phyloP scores from a whole-genome alignment of 2,888 invertebrate species.

The Oegoconia quadripuncta region DNA sequence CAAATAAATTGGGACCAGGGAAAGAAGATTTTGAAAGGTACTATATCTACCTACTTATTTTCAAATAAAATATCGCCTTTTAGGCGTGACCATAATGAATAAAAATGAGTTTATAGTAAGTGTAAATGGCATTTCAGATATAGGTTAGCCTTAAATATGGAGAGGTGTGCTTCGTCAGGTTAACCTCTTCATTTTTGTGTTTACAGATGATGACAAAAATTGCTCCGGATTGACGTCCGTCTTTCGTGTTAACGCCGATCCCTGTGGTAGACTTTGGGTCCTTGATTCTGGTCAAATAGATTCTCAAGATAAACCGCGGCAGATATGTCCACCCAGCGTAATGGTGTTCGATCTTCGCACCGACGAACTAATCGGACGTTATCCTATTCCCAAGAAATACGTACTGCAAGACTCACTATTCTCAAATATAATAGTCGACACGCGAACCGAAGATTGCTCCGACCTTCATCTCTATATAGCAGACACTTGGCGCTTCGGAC shows the following conservation, averaged over 20 bases:
- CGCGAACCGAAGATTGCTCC: slow-evolving; percentile 78
- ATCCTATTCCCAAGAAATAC: slow-evolving; percentile 81
- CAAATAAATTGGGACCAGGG: too few species aligned
- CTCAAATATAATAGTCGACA: slow-evolving; percentile 83
- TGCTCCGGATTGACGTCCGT: slow-evolving; percentile 87
- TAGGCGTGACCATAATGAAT: too few species aligned
- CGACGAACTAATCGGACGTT: slow-evolving; percentile 80
- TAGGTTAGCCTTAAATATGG: too few species aligned
- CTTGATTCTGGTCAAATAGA: slow-evolving; percentile 89
- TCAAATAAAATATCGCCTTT: too few species aligned
- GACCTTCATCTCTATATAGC: slow-evolving; percentile 83
- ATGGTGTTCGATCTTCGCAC: slow-evolving; percentile 85
- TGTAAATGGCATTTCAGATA: too few species aligned
- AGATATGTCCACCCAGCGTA: slow-evolving; percentile 86
- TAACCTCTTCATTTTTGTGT: not conserved
- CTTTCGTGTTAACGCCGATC: slow-evolving; percentile 86
- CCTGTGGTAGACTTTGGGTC: slow-evolving; percentile 88
- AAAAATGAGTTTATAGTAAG: too few species aligned
- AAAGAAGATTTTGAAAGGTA: too few species aligned
- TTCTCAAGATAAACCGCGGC: slow-evolving; percentile 80
- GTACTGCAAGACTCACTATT: slow-evolving; percentile 83
- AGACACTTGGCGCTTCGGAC: slow-evolving; percentile 84
- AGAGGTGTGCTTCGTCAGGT: not conserved
- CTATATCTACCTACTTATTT: too few species aligned
- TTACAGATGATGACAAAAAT: slow-evolving; percentile 53